Percentiles rank a stretch among this genome's conserved stretches.
phyloP scores from a whole-genome alignment of 2,888 invertebrate species.

The Congeria kusceri region DNA sequence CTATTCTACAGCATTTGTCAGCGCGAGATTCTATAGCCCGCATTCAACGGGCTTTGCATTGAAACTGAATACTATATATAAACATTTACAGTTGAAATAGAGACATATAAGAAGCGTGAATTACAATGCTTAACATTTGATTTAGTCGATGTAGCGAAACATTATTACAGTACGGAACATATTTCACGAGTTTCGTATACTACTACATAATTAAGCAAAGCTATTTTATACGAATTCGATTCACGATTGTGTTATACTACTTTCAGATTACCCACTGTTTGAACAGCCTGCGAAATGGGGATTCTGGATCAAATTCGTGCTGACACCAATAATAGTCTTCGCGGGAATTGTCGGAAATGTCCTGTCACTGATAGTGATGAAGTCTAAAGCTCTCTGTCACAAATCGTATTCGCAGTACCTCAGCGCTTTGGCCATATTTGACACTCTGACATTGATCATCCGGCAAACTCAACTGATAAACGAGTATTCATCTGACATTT shows the following conservation, averaged over 20 bases:
- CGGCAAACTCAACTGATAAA: constrained; percentile 67
- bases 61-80: too few relatives aligned
- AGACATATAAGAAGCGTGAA: too few relatives aligned
- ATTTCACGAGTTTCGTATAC: too few relatives aligned
- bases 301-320: constrained; percentile 76
- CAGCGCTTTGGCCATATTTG: constrained; percentile 80
- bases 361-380: constrained; percentile 80
- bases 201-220: too few relatives aligned
- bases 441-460: constrained; percentile 77
- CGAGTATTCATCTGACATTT: constrained; percentile 48
- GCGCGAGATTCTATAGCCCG: too few relatives aligned
- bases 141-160: too few relatives aligned
- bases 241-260: neutral
- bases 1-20: too few relatives aligned
- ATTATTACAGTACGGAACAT: too few relatives aligned
- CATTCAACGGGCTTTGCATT: too few relatives aligned
- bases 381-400: constrained; percentile 75
- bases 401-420: constrained; percentile 83
- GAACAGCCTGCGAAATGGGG: constrained; percentile 54
- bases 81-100: too few relatives aligned
- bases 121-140: too few relatives aligned
- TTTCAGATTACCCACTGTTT: neutral
- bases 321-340: constrained; percentile 76
- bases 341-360: constrained; percentile 80
- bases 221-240: too few relatives aligned